These are phyloP conservation scores for Sylvilagus floridanus DNA, from an alignment of 2,797 vertebrate genomes.

Conservation along the genomic window DNA sequence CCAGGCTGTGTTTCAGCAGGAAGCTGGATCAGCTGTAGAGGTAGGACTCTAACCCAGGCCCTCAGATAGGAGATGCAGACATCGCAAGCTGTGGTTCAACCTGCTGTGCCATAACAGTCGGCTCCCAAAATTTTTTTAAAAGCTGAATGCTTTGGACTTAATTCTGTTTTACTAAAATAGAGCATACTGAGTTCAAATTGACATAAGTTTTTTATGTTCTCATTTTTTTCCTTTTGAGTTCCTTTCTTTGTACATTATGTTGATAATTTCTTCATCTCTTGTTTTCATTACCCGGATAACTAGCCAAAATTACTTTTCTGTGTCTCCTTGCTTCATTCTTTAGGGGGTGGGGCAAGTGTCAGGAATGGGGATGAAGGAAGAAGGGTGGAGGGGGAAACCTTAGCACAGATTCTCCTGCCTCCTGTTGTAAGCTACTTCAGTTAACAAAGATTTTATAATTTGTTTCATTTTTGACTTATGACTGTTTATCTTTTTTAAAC, in stretches of 20 bases:
- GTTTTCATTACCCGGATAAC: slow-evolving; percentile 6
- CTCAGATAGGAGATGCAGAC: too few relatives aligned
- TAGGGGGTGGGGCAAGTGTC: background rate
- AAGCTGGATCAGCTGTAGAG: too few relatives aligned
- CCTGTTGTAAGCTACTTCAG: slow-evolving; percentile 1
- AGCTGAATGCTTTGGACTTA: slow-evolving; percentile 34
- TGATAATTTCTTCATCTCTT: slow-evolving; percentile 49
- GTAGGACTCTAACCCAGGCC: too few relatives aligned
- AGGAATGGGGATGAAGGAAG: background rate
- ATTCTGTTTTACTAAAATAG: slow-evolving; percentile 46
- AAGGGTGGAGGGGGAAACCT: background rate
- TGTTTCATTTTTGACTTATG: background rate
- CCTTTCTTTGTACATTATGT: slow-evolving; percentile 12
- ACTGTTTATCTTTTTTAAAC: slow-evolving; percentile 6
- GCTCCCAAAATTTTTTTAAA: background rate
- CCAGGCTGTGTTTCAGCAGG: too few relatives aligned
- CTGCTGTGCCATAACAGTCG: too few relatives aligned
- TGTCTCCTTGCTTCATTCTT: background rate
- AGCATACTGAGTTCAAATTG: slow-evolving; percentile 9
- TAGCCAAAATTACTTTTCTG: slow-evolving; percentile 31
- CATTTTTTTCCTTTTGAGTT: slow-evolving; percentile 4
- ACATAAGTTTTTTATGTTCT: background rate
- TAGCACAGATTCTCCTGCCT: background rate
- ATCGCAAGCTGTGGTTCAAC: too few relatives aligned
- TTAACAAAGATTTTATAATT: slow-evolving; percentile 9